These are phyloP conservation scores for Kryptolebias marmoratus DNA, from an alignment of 2,113 vertebrate genomes.

Conservation along the genomic window DNA sequence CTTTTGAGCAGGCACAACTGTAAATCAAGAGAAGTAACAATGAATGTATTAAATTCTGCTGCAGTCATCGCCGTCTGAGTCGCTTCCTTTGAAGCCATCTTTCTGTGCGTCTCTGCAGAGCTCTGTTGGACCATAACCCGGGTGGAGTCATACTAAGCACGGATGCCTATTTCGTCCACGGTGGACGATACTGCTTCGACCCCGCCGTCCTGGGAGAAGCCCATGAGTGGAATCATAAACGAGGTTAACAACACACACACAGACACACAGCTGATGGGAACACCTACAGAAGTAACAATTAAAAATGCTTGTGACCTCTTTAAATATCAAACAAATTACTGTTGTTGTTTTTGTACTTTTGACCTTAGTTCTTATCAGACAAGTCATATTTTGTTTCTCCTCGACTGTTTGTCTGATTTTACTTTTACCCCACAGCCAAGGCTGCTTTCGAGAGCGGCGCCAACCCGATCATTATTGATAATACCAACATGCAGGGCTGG, in stretches of 20 bases:
- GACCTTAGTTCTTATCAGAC: background rate
- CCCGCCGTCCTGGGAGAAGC: constrained; percentile 84
- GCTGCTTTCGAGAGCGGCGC: constrained; percentile 88
- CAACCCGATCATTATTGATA: constrained; percentile 96
- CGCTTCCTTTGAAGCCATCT: background rate
- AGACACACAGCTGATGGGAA: background rate
- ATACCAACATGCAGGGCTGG: constrained; percentile 96
- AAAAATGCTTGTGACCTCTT: background rate
- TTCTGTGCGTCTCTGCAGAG: constrained; percentile 74
- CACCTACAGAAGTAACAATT: background rate
- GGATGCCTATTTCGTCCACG: constrained; percentile 89
- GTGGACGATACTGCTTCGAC: constrained; percentile 87
- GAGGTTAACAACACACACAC: constrained; percentile 79
- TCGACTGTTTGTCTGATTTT: constrained; percentile 13
- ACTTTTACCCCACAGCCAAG: constrained; percentile 80
- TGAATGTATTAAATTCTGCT: background rate
- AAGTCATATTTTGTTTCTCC: constrained; percentile 3
- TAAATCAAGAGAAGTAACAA: no score
- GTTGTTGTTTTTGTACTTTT: background rate
- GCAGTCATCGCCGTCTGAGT: background rate
- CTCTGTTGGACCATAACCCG: constrained; percentile 88
- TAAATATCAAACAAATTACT: no score
- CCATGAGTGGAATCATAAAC: constrained; percentile 93
- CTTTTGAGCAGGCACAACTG: no score
- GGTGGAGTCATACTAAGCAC: constrained; percentile 88